A percentile compares a stretch with the other conserved stretches of the same genome.
phyloP scores from a whole-genome alignment of 2,888 invertebrate species.

The Oxytorus armatus region DNA sequence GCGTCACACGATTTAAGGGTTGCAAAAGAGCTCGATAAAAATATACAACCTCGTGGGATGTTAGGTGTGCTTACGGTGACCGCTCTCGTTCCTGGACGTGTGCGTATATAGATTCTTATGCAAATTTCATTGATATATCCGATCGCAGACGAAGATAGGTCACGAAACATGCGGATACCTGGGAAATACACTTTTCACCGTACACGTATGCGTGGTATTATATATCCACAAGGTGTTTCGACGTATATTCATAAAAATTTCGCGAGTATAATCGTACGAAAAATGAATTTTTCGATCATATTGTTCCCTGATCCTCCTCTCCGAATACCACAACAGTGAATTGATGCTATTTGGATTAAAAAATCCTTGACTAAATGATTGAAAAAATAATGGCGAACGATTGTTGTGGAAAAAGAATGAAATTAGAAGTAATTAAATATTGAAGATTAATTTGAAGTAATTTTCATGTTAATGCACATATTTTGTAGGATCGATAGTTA shows the following conservation, averaged over 20 bases:
- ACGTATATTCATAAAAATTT: neutral
- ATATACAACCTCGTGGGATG: conserved; percentile 24
- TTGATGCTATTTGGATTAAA: neutral
- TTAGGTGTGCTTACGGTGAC: conserved; percentile 58
- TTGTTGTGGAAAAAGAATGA: too few species aligned
- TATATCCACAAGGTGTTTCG: conserved; percentile 21
- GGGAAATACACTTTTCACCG: conserved; percentile 48
- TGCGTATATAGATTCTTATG: conserved; percentile 81
- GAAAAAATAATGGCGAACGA: too few species aligned
- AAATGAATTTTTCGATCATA: neutral
- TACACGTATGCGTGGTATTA: conserved; percentile 29
- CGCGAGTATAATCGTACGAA: neutral
- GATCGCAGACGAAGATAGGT: conserved; percentile 76
- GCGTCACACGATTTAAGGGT: conserved; percentile 53
- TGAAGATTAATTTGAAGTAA: too few species aligned
- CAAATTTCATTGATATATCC: conserved; percentile 83
- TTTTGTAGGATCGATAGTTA: neutral
- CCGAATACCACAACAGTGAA: neutral
- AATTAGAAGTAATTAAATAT: too few species aligned
- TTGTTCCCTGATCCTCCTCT: neutral
- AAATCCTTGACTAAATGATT: too few species aligned
- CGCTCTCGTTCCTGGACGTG: conserved; percentile 30
- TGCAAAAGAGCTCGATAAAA: conserved; percentile 53
- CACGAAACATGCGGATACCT: conserved; percentile 66
- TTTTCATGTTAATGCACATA: too few species aligned